A percentile compares a stretch with the other conserved stretches of the same genome.
Conservation (phyloP, 2,113 vertebrate genomes). For the Tapirus terrestris region DNA sequence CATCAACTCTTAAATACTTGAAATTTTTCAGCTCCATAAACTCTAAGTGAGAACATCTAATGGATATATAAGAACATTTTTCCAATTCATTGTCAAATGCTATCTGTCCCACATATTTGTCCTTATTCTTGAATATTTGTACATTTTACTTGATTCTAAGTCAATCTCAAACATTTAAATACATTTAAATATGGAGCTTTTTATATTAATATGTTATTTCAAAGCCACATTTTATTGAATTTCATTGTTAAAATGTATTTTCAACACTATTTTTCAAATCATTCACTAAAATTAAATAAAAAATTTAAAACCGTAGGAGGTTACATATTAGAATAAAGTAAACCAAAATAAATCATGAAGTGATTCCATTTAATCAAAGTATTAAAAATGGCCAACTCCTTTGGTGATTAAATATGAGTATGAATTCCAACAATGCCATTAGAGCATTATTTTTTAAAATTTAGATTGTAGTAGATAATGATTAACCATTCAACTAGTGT, state of each 20-base stretch:
- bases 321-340: not conserved
- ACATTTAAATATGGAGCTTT: not conserved
- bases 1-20: not conserved
- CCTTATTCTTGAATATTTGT: not conserved
- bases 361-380: not conserved
- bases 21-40: not conserved
- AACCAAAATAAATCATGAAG: not conserved
- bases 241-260: not conserved
- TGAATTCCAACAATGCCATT: not conserved
- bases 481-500: not conserved
- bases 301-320: not conserved
- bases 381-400: not conserved
- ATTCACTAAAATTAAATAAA: constrained; percentile 2
- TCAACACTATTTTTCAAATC: not conserved
- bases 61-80: not conserved
- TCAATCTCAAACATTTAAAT: not conserved
- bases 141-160: not conserved
- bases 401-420: not conserved
- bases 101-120: not conserved
- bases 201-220: not conserved
- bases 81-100: not conserved
- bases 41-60: not conserved
- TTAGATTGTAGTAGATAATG: not conserved
- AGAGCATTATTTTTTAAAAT: not conserved
- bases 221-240: not conserved